A percentile compares a stretch with the other conserved stretches of the same genome.
These are phyloP conservation scores for Pao palembangensis DNA, from an alignment of 2,113 vertebrate species.

Conservation along the genomic window DNA sequence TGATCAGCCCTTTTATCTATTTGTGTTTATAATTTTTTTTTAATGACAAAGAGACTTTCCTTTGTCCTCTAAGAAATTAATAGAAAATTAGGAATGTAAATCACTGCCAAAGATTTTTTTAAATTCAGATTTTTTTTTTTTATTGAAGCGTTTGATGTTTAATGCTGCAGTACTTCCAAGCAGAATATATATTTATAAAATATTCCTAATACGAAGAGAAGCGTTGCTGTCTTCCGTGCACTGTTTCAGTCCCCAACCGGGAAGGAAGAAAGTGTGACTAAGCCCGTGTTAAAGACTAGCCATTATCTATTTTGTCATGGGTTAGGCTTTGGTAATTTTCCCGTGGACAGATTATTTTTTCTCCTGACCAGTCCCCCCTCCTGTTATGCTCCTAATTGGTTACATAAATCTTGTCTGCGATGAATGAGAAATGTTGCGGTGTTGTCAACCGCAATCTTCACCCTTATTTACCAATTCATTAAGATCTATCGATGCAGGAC, in stretches of 20 bases:
- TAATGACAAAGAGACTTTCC: conserved; percentile 39
- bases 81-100: not conserved
- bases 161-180: not conserved
- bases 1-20: conserved; percentile 94
- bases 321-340: conserved; percentile 97
- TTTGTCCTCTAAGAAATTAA: conserved; percentile 37
- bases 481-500: conserved; percentile 99
- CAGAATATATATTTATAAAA: conserved; percentile 20
- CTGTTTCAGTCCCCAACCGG: conserved; percentile 60
- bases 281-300: conserved; percentile 87
- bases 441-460: conserved; percentile 99
- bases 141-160: not conserved
- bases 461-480: conserved; percentile 99
- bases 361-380: conserved; percentile 92
- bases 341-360: conserved; percentile 95
- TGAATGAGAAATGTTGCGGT: conserved; percentile 99
- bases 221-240: conserved; percentile 18
- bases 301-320: conserved; percentile 93
- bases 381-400: conserved; percentile 95
- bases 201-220: conserved; percentile 24
- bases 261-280: conserved; percentile 78
- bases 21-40: conserved; percentile 64
- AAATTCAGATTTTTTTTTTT: not conserved
- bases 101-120: conserved; percentile 14
- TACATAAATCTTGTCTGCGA: conserved; percentile 99